Conservation (phyloP, 37 sponge, comb jelly and placozoan genomes). For the Aphrocallistes beatrix region DNA sequence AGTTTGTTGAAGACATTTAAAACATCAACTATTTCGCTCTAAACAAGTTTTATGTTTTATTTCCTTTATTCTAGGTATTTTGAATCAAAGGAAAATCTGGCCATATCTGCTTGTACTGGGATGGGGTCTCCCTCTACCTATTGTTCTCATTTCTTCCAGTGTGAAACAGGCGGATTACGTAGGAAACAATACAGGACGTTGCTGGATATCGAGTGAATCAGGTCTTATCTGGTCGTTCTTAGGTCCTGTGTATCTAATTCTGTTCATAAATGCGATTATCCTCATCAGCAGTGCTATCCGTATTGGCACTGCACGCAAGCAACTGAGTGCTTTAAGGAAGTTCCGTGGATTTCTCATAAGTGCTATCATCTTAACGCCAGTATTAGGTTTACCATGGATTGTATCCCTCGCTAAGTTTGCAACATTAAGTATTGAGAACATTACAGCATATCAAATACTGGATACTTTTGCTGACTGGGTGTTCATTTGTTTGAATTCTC, state of each 20-base stretch:
- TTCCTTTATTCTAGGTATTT: background rate
- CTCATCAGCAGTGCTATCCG: background rate
- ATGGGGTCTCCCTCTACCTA: background rate
- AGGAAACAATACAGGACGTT: background rate
- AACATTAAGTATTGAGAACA: background rate
- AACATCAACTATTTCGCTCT: no score
- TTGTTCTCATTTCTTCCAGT: background rate
- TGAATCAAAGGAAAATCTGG: background rate
- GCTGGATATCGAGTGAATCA: background rate
- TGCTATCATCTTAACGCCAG: background rate
- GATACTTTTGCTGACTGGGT: background rate
- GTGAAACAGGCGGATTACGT: background rate
- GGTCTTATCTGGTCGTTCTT: conserved; percentile 12
- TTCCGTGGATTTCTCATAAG: background rate
- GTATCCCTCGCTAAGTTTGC: background rate
- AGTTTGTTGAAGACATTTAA: no score
- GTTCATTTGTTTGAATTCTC: background rate
- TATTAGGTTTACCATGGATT: background rate
- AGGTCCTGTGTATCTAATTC: background rate
- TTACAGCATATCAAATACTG: background rate
- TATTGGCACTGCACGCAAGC: background rate
- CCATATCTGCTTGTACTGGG: background rate
- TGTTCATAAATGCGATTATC: background rate
- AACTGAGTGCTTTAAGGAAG: background rate
- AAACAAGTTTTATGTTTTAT: background rate